phyloP scores from a whole-genome alignment of 2,888 invertebrate species.

The Carabus problematicus region DNA sequence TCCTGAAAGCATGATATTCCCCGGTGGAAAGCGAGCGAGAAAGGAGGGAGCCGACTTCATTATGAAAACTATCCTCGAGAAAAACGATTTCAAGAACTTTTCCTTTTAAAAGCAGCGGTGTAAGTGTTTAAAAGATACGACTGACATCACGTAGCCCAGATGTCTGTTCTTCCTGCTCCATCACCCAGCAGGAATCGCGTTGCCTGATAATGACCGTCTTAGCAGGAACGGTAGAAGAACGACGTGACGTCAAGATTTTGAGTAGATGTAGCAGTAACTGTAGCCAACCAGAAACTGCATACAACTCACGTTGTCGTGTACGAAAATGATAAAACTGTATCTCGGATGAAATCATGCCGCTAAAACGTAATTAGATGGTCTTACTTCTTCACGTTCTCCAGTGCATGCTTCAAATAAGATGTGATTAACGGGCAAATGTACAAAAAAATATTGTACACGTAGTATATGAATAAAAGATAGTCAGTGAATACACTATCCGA shows the following conservation, averaged over 20 bases:
- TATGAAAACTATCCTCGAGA: slow-evolving; percentile 15
- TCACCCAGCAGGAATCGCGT: slow-evolving; percentile 17
- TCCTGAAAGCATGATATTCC: no score
- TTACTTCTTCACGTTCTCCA: slow-evolving; percentile 8
- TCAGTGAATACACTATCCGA: no score
- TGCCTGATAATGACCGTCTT: slow-evolving; percentile 22
- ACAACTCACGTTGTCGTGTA: slow-evolving; percentile 3
- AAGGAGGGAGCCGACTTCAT: slow-evolving; percentile 3
- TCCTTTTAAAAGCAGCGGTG: slow-evolving; percentile 13
- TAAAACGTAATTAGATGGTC: slow-evolving; percentile 18
- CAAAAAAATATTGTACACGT: no score
- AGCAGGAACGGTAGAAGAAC: slow-evolving; percentile 19
- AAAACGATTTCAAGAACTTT: slow-evolving; percentile 16
- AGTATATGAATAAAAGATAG: no score
- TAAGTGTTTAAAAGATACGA: slow-evolving; percentile 13
- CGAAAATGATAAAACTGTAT: slow-evolving; percentile 27
- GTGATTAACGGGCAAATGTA: no score
- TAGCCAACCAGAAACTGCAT: neutral
- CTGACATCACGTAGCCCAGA: neutral
- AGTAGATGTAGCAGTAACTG: neutral
- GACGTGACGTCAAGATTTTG: slow-evolving; percentile 13
- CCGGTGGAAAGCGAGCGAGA: neutral
- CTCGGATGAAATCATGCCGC: slow-evolving; percentile 5
- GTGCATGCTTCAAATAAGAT: neutral
- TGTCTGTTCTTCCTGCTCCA: slow-evolving; percentile 11